phyloP scores from a whole-genome alignment of 2,113 vertebrate genomes.

The Pterophyllum scalare region DNA sequence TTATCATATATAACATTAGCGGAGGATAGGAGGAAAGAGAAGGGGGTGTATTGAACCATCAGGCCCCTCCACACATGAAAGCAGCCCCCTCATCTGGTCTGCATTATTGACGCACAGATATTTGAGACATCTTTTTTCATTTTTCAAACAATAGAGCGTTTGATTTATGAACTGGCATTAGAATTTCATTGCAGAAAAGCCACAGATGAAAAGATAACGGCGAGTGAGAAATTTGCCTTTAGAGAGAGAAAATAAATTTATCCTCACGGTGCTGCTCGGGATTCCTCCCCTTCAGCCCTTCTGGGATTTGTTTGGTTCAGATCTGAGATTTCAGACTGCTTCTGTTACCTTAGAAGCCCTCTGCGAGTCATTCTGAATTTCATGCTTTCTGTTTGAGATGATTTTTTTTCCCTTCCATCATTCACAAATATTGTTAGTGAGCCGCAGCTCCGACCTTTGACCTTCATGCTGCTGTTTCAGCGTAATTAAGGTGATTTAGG shows the following conservation, averaged over 20 bases:
- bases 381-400: neutral
- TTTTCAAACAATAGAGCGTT: constrained; percentile 86
- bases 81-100: constrained; percentile 82
- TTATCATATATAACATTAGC: constrained; percentile 48
- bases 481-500: constrained; percentile 7
- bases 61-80: constrained; percentile 79
- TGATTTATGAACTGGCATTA: constrained; percentile 88
- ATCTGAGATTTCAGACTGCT: neutral
- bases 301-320: neutral
- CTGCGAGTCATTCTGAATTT: neutral
- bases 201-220: constrained; percentile 84
- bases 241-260: constrained; percentile 55
- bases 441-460: neutral
- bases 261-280: constrained; percentile 50
- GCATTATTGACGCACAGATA: constrained; percentile 85
- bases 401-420: constrained; percentile 14
- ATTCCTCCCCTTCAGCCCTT: neutral
- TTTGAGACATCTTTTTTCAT: constrained; percentile 84
- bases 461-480: constrained; percentile 11
- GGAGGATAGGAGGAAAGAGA: constrained; percentile 8
- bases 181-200: constrained; percentile 83
- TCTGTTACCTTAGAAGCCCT: constrained; percentile 27
- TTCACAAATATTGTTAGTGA: neutral
- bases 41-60: constrained; percentile 44
- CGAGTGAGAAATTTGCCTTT: constrained; percentile 63